phyloP scores from a whole-genome alignment of 2,888 invertebrate genomes.

The Plusia festucae region DNA sequence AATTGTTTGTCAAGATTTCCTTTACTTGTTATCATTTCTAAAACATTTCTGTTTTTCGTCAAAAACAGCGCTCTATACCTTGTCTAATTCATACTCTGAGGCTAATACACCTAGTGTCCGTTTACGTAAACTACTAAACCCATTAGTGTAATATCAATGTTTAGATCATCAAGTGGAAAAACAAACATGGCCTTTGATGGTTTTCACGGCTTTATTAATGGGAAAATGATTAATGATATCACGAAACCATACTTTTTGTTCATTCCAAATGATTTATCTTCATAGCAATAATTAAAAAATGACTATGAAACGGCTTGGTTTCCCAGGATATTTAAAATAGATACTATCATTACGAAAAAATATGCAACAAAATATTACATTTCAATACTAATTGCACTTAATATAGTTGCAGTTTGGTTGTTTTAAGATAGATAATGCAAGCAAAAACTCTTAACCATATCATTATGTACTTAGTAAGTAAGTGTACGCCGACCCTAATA shows the following conservation, averaged over 20 bases:
- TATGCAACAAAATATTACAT: neutral
- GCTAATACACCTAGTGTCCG: constrained; percentile 20
- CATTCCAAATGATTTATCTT: too few species aligned
- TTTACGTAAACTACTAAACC: constrained; percentile 31
- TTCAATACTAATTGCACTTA: constrained; percentile 1
- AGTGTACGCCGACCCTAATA: constrained; percentile 70
- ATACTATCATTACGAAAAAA: neutral
- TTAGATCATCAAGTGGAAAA: constrained; percentile 26
- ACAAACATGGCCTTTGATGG: constrained; percentile 14
- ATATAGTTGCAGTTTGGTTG: constrained; percentile 8
- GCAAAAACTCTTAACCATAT: constrained; percentile 37
- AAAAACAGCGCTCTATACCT: neutral
- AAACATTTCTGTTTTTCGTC: neutral
- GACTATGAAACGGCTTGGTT: neutral
- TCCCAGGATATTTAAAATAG: neutral
- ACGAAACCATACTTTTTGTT: neutral
- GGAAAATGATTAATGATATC: neutral
- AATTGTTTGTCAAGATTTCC: neutral
- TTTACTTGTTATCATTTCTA: too few species aligned
- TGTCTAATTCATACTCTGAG: neutral
- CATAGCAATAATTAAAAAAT: too few species aligned
- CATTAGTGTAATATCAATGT: constrained; percentile 44
- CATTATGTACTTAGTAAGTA: constrained; percentile 46
- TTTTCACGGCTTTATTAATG: constrained; percentile 20
- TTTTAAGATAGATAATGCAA: constrained; percentile 19